Evolutionary conservation across 2,797 vertebrate genomes (phyloP).

Genomic region (Brachyrhaphis roseni): DNA sequence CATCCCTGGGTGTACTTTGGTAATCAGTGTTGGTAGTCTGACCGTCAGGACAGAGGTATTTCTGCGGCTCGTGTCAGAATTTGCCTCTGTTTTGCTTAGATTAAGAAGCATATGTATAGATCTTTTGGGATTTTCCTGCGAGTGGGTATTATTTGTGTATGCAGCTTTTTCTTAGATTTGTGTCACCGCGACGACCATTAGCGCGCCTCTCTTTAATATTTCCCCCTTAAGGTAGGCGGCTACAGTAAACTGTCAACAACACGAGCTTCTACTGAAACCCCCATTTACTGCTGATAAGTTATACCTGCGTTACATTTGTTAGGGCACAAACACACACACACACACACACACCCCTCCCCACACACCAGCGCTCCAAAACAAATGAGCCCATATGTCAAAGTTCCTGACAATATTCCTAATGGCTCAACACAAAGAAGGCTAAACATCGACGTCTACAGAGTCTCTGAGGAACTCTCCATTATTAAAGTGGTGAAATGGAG

Average conservation of each 20-base stretch:
- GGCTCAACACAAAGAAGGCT: conserved; percentile 52
- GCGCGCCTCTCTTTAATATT: conserved; percentile 78
- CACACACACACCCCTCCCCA: conserved; percentile 2
- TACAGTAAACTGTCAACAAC: conserved; percentile 66
- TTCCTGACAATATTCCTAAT: conserved; percentile 71
- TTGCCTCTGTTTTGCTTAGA: conserved; percentile 9
- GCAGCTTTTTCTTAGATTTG: conserved; percentile 62
- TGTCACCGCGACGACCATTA: conserved; percentile 63
- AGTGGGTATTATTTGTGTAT: conserved; percentile 39
- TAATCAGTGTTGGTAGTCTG: conserved; percentile 11
- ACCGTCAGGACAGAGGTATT: conserved; percentile 25
- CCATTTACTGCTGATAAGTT: conserved; percentile 79
- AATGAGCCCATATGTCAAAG: conserved; percentile 44
- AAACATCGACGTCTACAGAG: conserved; percentile 37
- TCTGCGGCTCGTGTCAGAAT: conserved; percentile 37
- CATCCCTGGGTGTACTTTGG: conserved; percentile 19
- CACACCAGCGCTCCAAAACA: conserved; percentile 26
- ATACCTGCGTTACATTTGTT: conserved; percentile 68
- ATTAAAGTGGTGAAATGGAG: conserved; percentile 60
- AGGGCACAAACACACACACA: not conserved
- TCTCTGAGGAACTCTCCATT: conserved; percentile 59
- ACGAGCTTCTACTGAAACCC: conserved; percentile 73
- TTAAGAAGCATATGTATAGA: conserved; percentile 6
- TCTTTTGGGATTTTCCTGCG: conserved; percentile 7
- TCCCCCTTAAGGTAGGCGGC: conserved; percentile 65